Evolutionary conservation across 2,797 vertebrate genomes (phyloP), one percentile per base, ranked within the genome.

Genomic region (Eulemur coronatus): DNA sequence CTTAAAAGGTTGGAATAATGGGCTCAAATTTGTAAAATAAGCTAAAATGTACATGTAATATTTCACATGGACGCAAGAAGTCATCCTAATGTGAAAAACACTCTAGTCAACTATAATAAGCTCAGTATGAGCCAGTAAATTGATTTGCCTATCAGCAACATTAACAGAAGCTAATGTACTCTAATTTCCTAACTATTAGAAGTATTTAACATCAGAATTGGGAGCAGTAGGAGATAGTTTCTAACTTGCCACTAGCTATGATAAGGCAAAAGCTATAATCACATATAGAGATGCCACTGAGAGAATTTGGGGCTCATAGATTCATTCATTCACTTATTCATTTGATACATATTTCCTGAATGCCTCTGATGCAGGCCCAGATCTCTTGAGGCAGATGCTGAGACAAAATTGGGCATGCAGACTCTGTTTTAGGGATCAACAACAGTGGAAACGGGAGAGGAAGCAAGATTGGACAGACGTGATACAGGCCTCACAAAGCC

Each of bases 111-210:
- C 50, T 24, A 4, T 57, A 84, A 4, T 57, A 84, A 70, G 75
- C 57, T 84, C 76, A 30, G 65, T 72, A 8, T 59, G 59, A 89
- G 33, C 33, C 59, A 67, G 84, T 67, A 94, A 43, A 88, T 57
- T 46, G 72, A 81, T 78, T 95, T 87, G 35, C 63, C 38, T 80
- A 84, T 59, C 33, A 89, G 65, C 48, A 78, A 94, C 26, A 79
- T 80, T 84, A 94, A 75, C 59, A 93, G 95, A 78, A 97, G 57
- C 43, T 61, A 95, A 84, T 65, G 8, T 24, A 26, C 14, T 95
- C 48, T 72, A 70, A 91, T 96, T 97, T 94, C 78, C 70, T 81
- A 59, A 57, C 75, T 87, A 89, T 94, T 72, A 92, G 52, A 86
- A 81, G 26, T 80, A 70, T 88, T 75, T 92, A 88, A 81, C 52